phyloP scores from a whole-genome alignment of 35 echinoderm and acorn worm species.

The Heliocidaris tuberculata region DNA sequence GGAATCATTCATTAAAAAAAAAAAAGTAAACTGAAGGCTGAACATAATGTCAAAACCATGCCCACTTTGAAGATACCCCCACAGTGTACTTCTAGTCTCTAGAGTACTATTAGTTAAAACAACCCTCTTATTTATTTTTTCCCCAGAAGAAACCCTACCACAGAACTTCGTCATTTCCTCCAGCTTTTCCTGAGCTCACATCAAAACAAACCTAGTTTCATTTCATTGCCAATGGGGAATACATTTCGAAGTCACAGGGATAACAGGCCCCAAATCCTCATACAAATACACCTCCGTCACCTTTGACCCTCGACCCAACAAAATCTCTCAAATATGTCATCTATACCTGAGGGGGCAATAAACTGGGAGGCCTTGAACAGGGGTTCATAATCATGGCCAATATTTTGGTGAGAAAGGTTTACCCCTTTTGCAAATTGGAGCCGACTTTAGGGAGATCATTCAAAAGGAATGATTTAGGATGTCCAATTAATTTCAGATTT shows the following conservation, averaged over 20 bases:
- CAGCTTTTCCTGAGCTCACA: background rate
- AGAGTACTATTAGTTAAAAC: background rate
- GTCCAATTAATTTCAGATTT: background rate
- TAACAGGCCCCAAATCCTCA: background rate
- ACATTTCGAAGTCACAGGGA: background rate
- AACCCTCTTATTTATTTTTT: too few species aligned
- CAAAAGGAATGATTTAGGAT: background rate
- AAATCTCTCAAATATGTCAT: background rate
- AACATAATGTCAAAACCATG: too few species aligned
- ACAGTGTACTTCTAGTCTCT: background rate
- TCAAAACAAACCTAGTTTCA: background rate
- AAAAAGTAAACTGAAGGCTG: too few species aligned
- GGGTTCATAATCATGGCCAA: background rate
- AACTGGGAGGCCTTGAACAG: background rate
- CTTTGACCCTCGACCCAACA: background rate
- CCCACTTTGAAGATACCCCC: background rate
- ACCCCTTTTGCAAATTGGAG: background rate
- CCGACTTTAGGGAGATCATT: background rate
- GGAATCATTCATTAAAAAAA: too few species aligned
- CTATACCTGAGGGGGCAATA: background rate
- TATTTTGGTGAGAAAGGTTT: background rate
- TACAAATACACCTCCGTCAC: background rate
- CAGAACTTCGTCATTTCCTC: background rate
- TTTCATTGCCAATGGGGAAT: background rate
- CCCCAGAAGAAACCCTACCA: too few species aligned